Evolutionary conservation across 2,113 vertebrate genomes (phyloP), one percentile per base, ranked within the genome.

Genomic region (Prionailurus viverrinus): DNA sequence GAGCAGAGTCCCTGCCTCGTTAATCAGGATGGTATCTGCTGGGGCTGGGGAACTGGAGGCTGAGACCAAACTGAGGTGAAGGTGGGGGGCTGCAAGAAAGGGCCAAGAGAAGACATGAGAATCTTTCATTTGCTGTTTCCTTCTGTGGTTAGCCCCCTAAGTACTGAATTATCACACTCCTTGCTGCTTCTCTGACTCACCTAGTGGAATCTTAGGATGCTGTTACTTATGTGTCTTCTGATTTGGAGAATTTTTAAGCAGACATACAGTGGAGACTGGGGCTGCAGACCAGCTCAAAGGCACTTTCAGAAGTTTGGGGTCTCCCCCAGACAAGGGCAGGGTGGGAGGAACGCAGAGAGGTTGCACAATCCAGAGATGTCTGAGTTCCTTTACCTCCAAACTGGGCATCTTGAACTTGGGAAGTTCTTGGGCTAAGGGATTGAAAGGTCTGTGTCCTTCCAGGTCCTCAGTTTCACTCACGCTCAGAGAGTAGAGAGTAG

Each of bases 131-230:
- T 68, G 81, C 29, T 83, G 48, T 80, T 95, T 53, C 45, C 73
- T 69, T 7, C 0, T 61, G 21, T 65, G 48, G 31, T 89, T 68
- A 11, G 81, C 55, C 61, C 94, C n/a, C 81, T 66, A 63, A 89
- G 66, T 58, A 73, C 85, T 86, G 68, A 81, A 36, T 78, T 76
- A 41, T 63, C 86, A 92, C 12, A 63, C 73, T 31, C 41, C 48
- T 69, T 71, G n/a, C 53, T 83, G 95, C 82, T 95, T 55, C 78
- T 79, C 87, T 94, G 89, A 92, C 82, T 80, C 68, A 61, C n/a
- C 83, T 92, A 63, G 53, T 92, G 92, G 96, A 58, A 89, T 94
- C 68, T 96, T 92, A 68, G 83, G 68, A 94, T 48, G 68, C 63
- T 66, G 39, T 95, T 83, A 95, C 36, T 94, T 92, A 39, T 4